Evolutionary conservation across 2,113 vertebrate genomes (phyloP).

Genomic region (Pontoporia blainvillei): DNA sequence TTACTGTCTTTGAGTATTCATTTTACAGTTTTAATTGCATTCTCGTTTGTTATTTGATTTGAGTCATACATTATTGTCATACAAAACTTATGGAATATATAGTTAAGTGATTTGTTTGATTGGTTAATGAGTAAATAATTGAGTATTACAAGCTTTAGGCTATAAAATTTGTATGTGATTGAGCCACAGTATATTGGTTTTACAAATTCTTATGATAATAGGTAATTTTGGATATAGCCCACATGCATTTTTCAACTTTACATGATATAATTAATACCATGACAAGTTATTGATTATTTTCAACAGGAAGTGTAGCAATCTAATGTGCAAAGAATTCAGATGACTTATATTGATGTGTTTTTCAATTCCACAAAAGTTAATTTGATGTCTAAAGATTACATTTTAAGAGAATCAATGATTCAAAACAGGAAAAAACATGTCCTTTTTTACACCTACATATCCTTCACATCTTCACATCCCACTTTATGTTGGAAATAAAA

Average conservation of each 20-base stretch:
- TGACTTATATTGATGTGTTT: background rate
- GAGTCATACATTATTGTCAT: background rate
- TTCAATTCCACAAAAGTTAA: background rate
- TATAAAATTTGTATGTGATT: slow-evolving; percentile 9
- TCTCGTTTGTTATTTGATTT: background rate
- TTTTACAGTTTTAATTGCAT: background rate
- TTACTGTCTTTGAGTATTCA: background rate
- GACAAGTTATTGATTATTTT: background rate
- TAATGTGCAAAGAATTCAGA: background rate
- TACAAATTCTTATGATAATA: background rate
- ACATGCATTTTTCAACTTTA: slow-evolving; percentile 11
- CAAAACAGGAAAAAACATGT: background rate
- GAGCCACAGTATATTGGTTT: background rate
- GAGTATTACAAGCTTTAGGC: background rate
- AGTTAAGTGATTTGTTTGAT: slow-evolving; percentile 27
- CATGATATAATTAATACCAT: background rate
- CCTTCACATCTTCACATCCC: background rate
- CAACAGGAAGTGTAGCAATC: background rate
- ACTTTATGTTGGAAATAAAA: background rate
- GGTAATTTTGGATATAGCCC: background rate
- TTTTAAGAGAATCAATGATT: background rate
- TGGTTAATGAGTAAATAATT: slow-evolving; percentile 40
- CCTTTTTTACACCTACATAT: background rate
- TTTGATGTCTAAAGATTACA: background rate
- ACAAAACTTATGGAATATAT: background rate